Base-by-base conservation (phyloP, 2,888 invertebrate genomes). In the Tanaodytes sp. region DNA sequence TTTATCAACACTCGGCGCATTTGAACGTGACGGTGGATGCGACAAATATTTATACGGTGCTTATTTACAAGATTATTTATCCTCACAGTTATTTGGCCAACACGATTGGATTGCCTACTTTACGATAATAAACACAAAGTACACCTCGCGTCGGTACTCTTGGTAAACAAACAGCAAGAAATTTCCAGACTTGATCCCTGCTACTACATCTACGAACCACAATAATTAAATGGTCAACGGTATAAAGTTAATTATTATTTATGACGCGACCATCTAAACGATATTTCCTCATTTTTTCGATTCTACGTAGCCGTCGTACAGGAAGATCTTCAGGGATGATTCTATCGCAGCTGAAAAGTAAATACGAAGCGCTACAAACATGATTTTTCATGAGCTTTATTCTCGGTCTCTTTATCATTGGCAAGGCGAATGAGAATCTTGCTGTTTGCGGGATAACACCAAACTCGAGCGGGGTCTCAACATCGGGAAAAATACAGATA, bases 51-150 rank as follows among this genome's bases (percentile, higher is more conserved):
- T 64, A 48, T 64, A 64, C 48, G 62, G 59, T 63, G 63, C 63
- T 63, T 64, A 63, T 64, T 33, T 69, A 69, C 63, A 69, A 64
- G 54, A 69, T 69, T 59, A 59, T 69, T 64, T 69, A 69, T 54
- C 59, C 64, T 64, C 55, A 43, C 48, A 61, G 51, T 59, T 63
- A 69, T 55, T 64, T 69, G 55, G 51, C 40, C 64, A 64, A 64
- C 59, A 64, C 67, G 61, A n/a, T 57, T 67, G 51, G 48, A 62
- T 58, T 57, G 52, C 51, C 57, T 62, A 67, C 40, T 49, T 11
- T 33, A 51, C 62, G 51, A 57, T 45, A 45, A 45, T 51, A 62
- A 67, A 39, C 57, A 67, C 66, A 62, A 62, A 55, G 49, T 54
- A 40, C 37, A 67, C 20, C 57, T 62, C 33, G n/a, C n/a, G 39